Conservation (phyloP, 2,797 vertebrate genomes). For the Lates japonicus region DNA sequence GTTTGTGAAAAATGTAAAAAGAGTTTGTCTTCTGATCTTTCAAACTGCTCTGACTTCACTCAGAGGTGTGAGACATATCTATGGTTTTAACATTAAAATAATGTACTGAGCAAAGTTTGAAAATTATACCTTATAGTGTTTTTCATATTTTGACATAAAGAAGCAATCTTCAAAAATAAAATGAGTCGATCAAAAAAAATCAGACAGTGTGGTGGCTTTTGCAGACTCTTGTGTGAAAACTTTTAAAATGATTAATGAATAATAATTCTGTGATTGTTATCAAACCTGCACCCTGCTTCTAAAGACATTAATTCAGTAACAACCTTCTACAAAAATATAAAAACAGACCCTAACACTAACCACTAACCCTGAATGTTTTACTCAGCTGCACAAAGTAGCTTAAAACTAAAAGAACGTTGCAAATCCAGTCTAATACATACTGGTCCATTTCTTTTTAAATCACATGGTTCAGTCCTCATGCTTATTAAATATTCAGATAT, state of each 20-base stretch:
- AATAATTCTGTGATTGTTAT: too few species aligned
- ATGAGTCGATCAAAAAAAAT: too few species aligned
- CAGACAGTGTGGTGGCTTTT: too few species aligned
- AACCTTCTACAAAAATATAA: background rate
- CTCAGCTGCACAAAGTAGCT: too few species aligned
- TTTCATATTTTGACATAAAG: too few species aligned
- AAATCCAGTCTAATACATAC: too few species aligned
- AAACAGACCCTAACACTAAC: too few species aligned
- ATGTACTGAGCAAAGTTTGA: background rate
- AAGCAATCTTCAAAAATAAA: too few species aligned
- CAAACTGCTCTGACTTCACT: background rate
- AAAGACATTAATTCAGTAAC: background rate
- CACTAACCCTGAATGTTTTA: background rate
- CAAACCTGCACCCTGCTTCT: background rate
- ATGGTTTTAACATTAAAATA: background rate
- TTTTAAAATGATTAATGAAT: background rate
- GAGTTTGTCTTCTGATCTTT: background rate
- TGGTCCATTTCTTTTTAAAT: too few species aligned
- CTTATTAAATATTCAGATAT: background rate
- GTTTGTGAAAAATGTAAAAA: too few species aligned
- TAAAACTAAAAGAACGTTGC: background rate
- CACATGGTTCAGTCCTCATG: too few species aligned
- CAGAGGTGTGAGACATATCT: background rate
- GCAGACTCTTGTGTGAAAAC: background rate
- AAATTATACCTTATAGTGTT: too few species aligned